These are phyloP conservation scores for Caenorhabditis elegans DNA, from an alignment of 1,140 invertebrate genomes.

Conservation along the genomic window WBcel235 BX284605.5:10637501-10638000, in stretches of 20 bases:
- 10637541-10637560: background rate
- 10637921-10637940: too few species aligned
- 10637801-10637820: too few species aligned
- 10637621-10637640: background rate
- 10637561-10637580: background rate
- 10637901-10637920: too few species aligned
- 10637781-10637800: too few species aligned
- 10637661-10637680: background rate
- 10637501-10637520: too few species aligned
- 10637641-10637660: constrained; percentile 19
- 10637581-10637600: background rate
- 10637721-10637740: background rate
- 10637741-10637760: background rate
- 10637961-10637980: too few species aligned
- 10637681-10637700: background rate
- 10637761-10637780: too few species aligned
- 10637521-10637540: too few species aligned
- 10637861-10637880: background rate
- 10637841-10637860: background rate
- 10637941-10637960: too few species aligned
- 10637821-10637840: too few species aligned
- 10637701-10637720: background rate
- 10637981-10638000: too few species aligned
- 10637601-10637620: constrained; percentile 21
- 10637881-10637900: background rate